Evolutionary conservation across 2,888 invertebrate genomes (phyloP).

Genomic region (Idaea straminata): DNA sequence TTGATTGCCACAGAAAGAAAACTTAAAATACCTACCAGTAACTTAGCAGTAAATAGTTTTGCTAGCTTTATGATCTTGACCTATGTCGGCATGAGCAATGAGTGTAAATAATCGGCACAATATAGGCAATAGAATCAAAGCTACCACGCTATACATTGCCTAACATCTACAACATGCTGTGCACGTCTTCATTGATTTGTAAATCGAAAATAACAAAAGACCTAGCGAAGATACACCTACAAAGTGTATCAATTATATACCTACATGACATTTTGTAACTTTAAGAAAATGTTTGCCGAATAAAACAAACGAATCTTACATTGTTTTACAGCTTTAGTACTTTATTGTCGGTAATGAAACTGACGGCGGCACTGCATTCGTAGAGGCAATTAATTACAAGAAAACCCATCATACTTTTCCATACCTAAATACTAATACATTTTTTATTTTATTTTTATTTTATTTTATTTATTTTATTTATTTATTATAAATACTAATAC

Average conservation of each 20-base stretch:
- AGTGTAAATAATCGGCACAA: constrained; percentile 4
- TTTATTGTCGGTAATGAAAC: too few relatives aligned
- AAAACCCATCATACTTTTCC: neutral
- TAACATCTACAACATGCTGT: constrained; percentile 57
- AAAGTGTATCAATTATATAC: constrained; percentile 47
- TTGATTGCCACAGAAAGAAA: neutral
- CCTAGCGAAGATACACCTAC: constrained; percentile 45
- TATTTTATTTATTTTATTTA: too few relatives aligned
- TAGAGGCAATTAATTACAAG: neutral
- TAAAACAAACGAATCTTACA: too few relatives aligned
- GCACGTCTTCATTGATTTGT: constrained; percentile 64
- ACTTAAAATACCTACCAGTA: neutral
- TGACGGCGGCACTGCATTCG: too few relatives aligned
- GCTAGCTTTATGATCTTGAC: constrained; percentile 5
- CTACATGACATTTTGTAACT: neutral
- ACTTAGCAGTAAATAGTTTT: neutral
- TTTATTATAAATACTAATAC: too few relatives aligned
- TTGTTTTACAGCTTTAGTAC: too few relatives aligned
- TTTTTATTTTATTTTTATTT: too few relatives aligned
- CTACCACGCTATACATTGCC: constrained; percentile 48
- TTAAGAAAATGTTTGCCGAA: neutral
- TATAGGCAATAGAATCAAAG: constrained; percentile 31
- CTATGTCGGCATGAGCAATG: constrained; percentile 2
- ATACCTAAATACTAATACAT: too few relatives aligned
- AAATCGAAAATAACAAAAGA: constrained; percentile 58